Evolutionary conservation across 1,140 invertebrate species (phyloP).

Genomic region (Galendromus occidentalis): DNA sequence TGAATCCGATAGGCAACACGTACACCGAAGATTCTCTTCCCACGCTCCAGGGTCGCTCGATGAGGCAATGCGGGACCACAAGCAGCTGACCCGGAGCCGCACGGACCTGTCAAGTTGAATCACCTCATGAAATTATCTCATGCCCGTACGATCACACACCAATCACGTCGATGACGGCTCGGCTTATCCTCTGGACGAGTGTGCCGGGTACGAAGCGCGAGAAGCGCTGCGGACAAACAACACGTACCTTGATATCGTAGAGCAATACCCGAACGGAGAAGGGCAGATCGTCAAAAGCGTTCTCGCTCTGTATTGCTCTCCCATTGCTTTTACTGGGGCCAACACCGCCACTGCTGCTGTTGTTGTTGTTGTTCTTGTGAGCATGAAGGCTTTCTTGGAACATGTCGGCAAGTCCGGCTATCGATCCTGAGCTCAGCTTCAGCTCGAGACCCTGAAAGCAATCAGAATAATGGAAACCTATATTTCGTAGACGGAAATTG

Average conservation of each 20-base stretch:
- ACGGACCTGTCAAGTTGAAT: neutral
- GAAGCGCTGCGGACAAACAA: too few species aligned
- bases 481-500: neutral
- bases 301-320: neutral
- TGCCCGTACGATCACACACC: neutral
- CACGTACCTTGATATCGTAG: conserved; percentile 6
- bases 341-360: neutral
- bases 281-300: neutral
- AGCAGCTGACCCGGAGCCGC: neutral
- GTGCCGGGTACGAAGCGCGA: too few species aligned
- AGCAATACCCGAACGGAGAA: neutral
- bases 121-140: neutral
- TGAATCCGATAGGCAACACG: conserved; percentile 1
- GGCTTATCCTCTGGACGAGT: too few species aligned
- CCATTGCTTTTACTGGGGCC: neutral
- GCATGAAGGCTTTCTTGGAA: neutral
- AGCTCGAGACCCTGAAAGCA: neutral
- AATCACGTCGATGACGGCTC: neutral
- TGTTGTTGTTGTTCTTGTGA: neutral
- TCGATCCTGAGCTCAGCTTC: conserved; percentile 11
- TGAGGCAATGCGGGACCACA: conserved; percentile 3
- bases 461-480: neutral
- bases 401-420: conserved; percentile 11
- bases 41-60: neutral
- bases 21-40: neutral